These are phyloP conservation scores for Aphelenchoides bicaudatus DNA, from an alignment of 2,888 invertebrate species.

Conservation along the genomic window DNA sequence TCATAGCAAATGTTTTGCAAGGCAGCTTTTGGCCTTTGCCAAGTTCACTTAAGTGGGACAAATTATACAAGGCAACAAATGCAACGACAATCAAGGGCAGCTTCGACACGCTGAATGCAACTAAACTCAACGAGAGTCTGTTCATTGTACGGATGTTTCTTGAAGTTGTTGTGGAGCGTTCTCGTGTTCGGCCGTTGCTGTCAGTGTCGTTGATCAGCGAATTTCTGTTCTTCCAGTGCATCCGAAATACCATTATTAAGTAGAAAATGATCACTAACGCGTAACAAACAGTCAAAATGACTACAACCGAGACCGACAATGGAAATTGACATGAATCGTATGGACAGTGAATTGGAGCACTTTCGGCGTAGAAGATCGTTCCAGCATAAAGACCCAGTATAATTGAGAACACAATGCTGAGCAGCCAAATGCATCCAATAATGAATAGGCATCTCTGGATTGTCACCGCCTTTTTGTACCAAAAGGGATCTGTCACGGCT, in stretches of 20 bases:
- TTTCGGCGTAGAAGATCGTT: conserved; percentile 51
- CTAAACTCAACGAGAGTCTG: conserved; percentile 47
- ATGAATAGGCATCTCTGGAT: conserved; percentile 40
- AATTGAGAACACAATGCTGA: conserved; percentile 41
- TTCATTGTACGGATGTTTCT: conserved; percentile 44
- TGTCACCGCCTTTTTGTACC: conserved; percentile 41
- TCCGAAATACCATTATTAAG: conserved; percentile 38
- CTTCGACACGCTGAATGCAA: conserved; percentile 38
- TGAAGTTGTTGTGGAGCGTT: not conserved
- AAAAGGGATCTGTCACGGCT: conserved; percentile 50
- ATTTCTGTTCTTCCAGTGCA: conserved; percentile 30
- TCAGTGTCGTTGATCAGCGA: too few species aligned
- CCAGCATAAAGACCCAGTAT: conserved; percentile 50
- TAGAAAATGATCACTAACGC: conserved; percentile 45
- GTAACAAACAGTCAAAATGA: conserved; percentile 42
- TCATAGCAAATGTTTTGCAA: conserved; percentile 49
- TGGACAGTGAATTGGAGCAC: conserved; percentile 47
- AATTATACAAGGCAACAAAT: conserved; percentile 44
- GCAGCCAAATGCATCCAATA: conserved; percentile 45
- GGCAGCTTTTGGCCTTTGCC: conserved; percentile 36
- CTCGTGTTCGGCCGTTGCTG: not conserved
- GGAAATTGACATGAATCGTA: conserved; percentile 46
- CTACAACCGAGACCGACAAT: conserved; percentile 41
- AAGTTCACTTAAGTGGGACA: conserved; percentile 35
- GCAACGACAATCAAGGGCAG: conserved; percentile 46